Evolutionary conservation across 2,113 vertebrate genomes (phyloP).

Genomic region (Harpagus bidentatus): DNA sequence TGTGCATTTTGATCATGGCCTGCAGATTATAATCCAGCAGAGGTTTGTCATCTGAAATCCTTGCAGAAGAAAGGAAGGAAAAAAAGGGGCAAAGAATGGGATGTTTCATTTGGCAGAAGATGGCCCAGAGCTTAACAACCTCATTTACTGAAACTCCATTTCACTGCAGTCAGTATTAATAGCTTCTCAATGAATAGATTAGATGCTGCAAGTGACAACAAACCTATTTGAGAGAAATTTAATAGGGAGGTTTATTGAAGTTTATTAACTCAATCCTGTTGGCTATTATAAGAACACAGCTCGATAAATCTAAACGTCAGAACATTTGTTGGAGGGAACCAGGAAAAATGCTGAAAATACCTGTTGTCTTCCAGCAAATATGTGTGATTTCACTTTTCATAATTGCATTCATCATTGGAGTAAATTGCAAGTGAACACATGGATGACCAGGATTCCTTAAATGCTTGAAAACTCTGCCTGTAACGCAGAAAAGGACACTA

Average conservation of each 20-base stretch:
- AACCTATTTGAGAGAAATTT: constrained; percentile 73
- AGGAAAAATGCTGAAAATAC: constrained; percentile 5
- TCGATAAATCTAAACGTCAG: constrained; percentile 65
- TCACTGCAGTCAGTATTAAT: constrained; percentile 67
- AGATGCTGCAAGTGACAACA: constrained; percentile 65
- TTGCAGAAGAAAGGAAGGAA: background rate
- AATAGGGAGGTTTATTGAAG: constrained; percentile 75
- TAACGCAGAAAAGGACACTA: background rate
- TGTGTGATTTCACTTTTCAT: constrained; percentile 24
- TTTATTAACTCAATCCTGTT: constrained; percentile 75
- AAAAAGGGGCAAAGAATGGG: background rate
- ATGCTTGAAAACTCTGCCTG: background rate
- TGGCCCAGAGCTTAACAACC: constrained; percentile 53
- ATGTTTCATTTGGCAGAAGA: constrained; percentile 39
- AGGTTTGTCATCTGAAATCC: background rate
- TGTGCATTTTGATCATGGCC: background rate
- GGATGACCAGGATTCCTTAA: background rate
- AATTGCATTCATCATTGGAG: constrained; percentile 27
- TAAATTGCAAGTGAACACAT: background rate
- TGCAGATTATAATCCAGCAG: background rate
- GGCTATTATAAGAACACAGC: constrained; percentile 65
- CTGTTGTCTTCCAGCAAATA: background rate
- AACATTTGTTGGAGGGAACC: constrained; percentile 26
- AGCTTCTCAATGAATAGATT: constrained; percentile 71
- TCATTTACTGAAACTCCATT: constrained; percentile 57